Conservation (phyloP, 2,888 invertebrate species). For the Aproaerema taeniolella region DNA sequence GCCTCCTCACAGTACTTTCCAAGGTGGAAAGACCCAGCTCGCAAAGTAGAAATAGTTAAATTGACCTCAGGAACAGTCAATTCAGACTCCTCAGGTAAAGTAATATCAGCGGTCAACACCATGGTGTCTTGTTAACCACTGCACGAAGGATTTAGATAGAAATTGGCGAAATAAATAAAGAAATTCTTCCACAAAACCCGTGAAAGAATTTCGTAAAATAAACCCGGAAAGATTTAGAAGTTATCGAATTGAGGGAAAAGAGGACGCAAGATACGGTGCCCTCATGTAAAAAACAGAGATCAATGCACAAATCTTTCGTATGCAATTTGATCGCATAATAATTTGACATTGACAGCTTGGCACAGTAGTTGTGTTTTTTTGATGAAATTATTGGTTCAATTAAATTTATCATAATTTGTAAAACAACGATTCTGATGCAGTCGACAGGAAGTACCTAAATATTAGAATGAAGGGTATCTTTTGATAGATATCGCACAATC, state of each 20-base stretch:
- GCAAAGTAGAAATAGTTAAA: slow-evolving; percentile 88
- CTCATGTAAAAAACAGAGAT: too few relatives aligned
- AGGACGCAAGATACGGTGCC: too few relatives aligned
- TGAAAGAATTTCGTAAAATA: slow-evolving; percentile 26
- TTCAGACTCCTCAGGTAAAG: slow-evolving; percentile 92
- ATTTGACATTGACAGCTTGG: slow-evolving; percentile 1
- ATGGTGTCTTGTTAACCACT: slow-evolving; percentile 61
- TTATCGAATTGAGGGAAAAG: too few relatives aligned
- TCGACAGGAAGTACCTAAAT: too few relatives aligned
- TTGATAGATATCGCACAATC: too few relatives aligned
- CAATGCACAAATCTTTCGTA: too few relatives aligned
- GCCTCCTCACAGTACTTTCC: slow-evolving; percentile 95
- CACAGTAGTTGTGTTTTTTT: slow-evolving; percentile 1
- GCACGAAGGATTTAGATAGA: slow-evolving; percentile 37
- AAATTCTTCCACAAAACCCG: slow-evolving; percentile 45
- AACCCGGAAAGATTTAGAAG: not conserved
- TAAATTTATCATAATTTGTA: too few relatives aligned
- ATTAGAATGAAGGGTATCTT: too few relatives aligned
- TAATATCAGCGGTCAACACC: slow-evolving; percentile 81
- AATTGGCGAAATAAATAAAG: slow-evolving; percentile 35
- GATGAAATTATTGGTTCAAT: too few relatives aligned
- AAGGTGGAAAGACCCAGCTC: slow-evolving; percentile 93
- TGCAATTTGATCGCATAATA: not conserved
- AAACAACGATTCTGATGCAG: too few relatives aligned
- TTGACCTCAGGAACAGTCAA: slow-evolving; percentile 92